Evolutionary conservation across 2,888 invertebrate genomes (phyloP).

Genomic region (Loripinus fragilis): DNA sequence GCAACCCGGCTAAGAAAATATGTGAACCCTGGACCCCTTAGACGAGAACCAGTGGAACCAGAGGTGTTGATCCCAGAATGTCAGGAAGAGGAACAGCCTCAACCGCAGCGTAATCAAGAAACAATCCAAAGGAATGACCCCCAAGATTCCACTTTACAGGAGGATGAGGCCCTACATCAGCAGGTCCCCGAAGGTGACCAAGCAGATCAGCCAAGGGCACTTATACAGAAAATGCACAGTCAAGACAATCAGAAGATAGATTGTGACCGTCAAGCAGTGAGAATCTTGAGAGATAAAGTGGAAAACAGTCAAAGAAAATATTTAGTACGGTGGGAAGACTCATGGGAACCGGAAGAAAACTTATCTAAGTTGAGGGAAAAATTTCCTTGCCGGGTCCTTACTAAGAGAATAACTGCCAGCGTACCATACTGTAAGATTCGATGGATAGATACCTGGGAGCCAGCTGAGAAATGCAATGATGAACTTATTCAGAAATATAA

Average conservation of each 20-base stretch:
- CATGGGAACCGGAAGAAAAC: conserved; percentile 3
- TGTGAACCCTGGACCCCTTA: not conserved
- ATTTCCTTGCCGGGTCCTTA: conserved; percentile 10
- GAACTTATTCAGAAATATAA: not conserved
- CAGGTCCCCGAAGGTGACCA: not conserved
- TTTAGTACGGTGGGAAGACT: not conserved
- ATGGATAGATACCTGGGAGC: conserved; percentile 1
- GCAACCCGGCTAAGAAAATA: conserved; percentile 9
- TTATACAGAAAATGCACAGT: not conserved
- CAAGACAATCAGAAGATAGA: not conserved
- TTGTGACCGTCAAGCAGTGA: not conserved
- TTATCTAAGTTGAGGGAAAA: not conserved
- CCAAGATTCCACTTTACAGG: not conserved
- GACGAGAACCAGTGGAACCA: not conserved
- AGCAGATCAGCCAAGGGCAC: not conserved
- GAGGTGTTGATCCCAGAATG: not conserved
- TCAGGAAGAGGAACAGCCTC: not conserved
- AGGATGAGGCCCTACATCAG: not conserved
- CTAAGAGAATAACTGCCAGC: not conserved
- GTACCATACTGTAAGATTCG: not conserved
- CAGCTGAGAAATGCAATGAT: not conserved
- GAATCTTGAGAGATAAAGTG: not conserved
- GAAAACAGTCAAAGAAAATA: not conserved
- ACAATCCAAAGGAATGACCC: not conserved
- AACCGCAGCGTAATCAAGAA: not conserved